Evolutionary conservation across 2,113 vertebrate genomes (phyloP).

Genomic region (Martes martes): DNA sequence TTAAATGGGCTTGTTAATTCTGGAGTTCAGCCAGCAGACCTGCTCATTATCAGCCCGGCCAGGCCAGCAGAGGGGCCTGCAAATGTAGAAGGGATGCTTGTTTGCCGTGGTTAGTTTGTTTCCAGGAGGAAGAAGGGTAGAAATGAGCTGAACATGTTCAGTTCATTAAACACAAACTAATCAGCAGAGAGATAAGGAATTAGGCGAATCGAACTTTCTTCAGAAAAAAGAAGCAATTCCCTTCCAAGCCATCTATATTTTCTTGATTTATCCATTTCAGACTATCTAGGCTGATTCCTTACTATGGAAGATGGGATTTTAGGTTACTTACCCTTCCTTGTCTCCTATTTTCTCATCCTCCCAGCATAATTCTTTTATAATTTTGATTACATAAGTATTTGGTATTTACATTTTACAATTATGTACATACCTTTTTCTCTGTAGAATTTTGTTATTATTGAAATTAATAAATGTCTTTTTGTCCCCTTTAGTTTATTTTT

Average conservation of each 20-base stretch:
- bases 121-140: background rate
- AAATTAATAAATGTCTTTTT: background rate
- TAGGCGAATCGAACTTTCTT: background rate
- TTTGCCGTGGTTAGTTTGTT: background rate
- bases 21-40: background rate
- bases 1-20: background rate
- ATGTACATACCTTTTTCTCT: background rate
- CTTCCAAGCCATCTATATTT: background rate
- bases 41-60: background rate
- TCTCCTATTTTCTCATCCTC: background rate
- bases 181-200: background rate
- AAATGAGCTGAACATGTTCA: background rate
- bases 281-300: background rate
- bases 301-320: background rate
- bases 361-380: background rate
- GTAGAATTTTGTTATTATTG: background rate
- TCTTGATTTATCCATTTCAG: background rate
- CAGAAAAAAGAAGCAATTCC: background rate
- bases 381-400: slow-evolving; percentile 18
- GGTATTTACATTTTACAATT: background rate
- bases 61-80: background rate
- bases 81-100: background rate
- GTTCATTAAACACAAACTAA: background rate
- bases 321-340: background rate
- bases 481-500: background rate